Evolutionary conservation across 2,797 vertebrate genomes (phyloP).

Genomic region (Sorex maritimensis): DNA sequence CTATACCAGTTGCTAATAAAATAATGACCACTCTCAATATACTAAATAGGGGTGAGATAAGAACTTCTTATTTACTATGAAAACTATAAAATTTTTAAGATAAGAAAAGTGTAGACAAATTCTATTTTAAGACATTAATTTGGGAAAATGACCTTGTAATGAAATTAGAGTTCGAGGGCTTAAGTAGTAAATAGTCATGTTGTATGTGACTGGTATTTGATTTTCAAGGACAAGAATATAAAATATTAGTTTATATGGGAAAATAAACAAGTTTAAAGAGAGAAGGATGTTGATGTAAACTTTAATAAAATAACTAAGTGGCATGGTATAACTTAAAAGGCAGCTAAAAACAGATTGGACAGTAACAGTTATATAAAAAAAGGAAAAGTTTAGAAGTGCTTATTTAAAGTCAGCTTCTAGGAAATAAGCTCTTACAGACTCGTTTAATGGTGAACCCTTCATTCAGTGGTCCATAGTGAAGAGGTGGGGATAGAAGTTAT

Average conservation of each 20-base stretch:
- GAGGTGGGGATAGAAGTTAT: too few species aligned
- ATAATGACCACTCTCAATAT: not conserved
- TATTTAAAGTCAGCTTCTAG: not conserved
- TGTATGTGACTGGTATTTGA: not conserved
- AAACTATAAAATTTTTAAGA: constrained; percentile 10
- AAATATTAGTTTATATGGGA: not conserved
- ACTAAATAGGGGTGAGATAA: constrained; percentile 1
- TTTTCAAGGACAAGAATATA: constrained; percentile 27
- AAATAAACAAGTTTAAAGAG: not conserved
- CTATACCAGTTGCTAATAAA: not conserved
- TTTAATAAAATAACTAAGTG: not conserved
- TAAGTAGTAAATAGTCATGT: not conserved
- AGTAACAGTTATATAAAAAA: constrained; percentile 23
- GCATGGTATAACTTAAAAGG: not conserved
- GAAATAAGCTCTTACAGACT: not conserved
- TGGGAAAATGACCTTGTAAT: not conserved
- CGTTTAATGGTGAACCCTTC: not conserved
- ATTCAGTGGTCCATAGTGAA: not conserved
- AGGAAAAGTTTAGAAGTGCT: not conserved
- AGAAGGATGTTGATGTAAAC: not conserved
- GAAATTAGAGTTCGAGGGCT: constrained; percentile 35
- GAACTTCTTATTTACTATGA: constrained; percentile 1
- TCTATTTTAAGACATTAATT: constrained; percentile 1
- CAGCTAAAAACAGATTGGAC: not conserved
- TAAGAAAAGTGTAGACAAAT: constrained; percentile 24